phyloP scores from a whole-genome alignment of 2,888 invertebrate genomes.

The Eumacrocentrus americanus region DNA sequence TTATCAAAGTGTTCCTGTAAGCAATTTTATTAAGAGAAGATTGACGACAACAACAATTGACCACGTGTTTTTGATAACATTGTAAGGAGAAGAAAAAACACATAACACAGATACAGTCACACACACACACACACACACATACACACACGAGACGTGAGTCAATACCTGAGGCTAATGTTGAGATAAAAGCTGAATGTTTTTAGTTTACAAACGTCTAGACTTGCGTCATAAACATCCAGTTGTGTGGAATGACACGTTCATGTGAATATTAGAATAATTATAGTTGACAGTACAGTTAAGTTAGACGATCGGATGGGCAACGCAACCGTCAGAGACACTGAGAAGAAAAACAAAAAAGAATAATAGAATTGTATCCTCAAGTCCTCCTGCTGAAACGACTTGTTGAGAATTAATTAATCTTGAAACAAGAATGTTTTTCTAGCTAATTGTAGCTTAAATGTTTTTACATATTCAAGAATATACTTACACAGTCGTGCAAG shows the following conservation, averaged over 20 bases:
- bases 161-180: neutral
- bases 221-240: neutral
- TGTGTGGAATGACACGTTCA: constrained; percentile 15
- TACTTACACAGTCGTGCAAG: constrained; percentile 6
- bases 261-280: constrained; percentile 42
- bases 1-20: neutral
- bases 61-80: neutral
- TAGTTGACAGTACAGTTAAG: neutral
- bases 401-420: too few relatives aligned
- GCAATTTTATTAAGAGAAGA: neutral
- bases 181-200: neutral
- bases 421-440: neutral
- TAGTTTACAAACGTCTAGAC: neutral
- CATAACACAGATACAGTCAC: neutral
- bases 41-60: neutral
- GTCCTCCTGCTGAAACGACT: too few relatives aligned
- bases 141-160: neutral
- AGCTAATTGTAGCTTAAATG: constrained; percentile 18
- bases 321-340: neutral
- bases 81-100: neutral
- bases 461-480: neutral
- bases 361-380: neutral
- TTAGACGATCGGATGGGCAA: constrained; percentile 14
- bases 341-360: neutral
- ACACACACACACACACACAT: neutral